Base-by-base conservation (phyloP, 1,140 invertebrate genomes). In the Drosophila parvula region DNA sequence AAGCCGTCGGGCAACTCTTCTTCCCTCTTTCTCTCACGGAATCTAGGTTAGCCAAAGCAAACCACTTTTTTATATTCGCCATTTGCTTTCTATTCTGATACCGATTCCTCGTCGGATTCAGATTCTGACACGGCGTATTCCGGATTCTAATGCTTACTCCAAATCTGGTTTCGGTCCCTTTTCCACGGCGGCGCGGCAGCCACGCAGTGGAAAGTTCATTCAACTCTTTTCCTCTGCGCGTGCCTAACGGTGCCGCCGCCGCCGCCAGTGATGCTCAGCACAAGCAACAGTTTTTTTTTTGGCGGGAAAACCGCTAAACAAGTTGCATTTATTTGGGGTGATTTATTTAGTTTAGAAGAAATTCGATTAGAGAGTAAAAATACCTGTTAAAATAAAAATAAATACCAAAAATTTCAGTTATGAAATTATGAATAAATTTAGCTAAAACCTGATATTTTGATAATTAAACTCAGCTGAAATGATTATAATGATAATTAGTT, bases 21-120 rank as follows among this genome's bases (percentile, higher is more conserved):
- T 36, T 50, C 22, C 34, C 47, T 69, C 38, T 44, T 67, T 38
- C 62, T 67, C 65, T 32, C 22, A 45, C 51, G 3, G 44, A 73
- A 73, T 62, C 40, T 69, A 55, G 62, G 62, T 80, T 79, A 61
- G 45, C 60, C 38, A 63, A 70, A 56, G 22, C 51, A 34, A 70
- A 71, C 62, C 47, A 62, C 45, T 34, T 60, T 60, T 75, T 69
- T 53, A 57, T 73, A 57, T 73, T 65, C 59, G 44, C 59, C 67
- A 65, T 70, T 74, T 88, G 80, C 84, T 89, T 86, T 85, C 81
- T 86, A 53, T 78, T 85, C 68, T 36, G 36, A n/a, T 48, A 47
- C 27, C 22, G 14, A 45, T 65, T 74, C 59, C 22, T 18, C 11
- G 12, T 18, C 11, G 44, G 60, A 28, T 30, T 61, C 41, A 27